Base-by-base conservation (phyloP, 30 jellyfish, hydroid and myxozoan species). In the Cassiopea xamachana region DNA sequence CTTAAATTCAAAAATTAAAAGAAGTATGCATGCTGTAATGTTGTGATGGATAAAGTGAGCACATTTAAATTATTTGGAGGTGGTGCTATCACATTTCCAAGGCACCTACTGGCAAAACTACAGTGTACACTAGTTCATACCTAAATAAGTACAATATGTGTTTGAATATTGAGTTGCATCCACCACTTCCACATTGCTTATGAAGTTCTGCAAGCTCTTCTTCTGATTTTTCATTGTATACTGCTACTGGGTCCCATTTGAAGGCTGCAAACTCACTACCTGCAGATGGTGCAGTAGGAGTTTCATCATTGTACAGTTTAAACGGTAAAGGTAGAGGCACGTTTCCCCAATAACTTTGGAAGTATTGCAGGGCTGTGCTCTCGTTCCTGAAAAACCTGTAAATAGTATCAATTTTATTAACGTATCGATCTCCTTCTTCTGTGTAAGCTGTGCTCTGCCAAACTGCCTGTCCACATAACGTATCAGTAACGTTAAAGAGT, bases 401-500 rank as follows among this genome's bases (percentile, higher is more conserved):
- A 39, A 92, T 87, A 13, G 99, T 92, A 51, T 96, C 99, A 15
- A 96, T 92, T 91, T 90, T 96, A 84, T 96, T 96, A 27, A 96
- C 99, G 70, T 96, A 96, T 69, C 99, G 92, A 80, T 96, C 99
- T 13, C 99, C 98, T 79, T 96, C 99, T 75, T 96, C 99, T 2
- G 98, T 73, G 17, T 96, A 98, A 44, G 99, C 99, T 68, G 99
- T 44, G 82, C 99, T 96, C 83, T 96, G 99, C 99, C 99, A 96
- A 59, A 96, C 96, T 1, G 99, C 99, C 70, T 96, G 99, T 15
- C 99, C 99, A 89, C 99, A 96, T 9, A 96, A 91, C 16, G 99
- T 92, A 64, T 96, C 99, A 86, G 97, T 80, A 27, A 77, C 90
- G 80, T 96, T 96, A 43, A 92, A 58, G 44, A 87, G 72, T 85